Evolutionary conservation across 2,888 invertebrate species (phyloP).

Genomic region (Drosophila merina): DNA sequence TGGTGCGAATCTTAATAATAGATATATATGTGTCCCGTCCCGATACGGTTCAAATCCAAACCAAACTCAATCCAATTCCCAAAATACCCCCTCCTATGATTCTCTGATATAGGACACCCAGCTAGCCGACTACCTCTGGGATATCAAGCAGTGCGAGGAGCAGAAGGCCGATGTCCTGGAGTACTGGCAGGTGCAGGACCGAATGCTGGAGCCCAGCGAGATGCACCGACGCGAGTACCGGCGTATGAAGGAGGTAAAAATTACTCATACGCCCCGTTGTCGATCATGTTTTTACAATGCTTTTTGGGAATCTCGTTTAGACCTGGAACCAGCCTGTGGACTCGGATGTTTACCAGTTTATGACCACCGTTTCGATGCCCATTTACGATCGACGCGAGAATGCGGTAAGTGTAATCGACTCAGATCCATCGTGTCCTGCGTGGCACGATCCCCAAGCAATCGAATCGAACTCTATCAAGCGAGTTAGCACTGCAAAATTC

Average conservation of each 20-base stretch:
- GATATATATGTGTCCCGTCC: background rate
- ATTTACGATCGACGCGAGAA: constrained; percentile 94
- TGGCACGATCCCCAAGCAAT: constrained; percentile 17
- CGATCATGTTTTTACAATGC: too few relatives aligned
- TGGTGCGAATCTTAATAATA: constrained; percentile 1
- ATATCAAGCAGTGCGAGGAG: constrained; percentile 91
- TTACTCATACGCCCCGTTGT: background rate
- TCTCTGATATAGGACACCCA: constrained; percentile 89
- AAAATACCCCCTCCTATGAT: constrained; percentile 21
- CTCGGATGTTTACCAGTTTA: constrained; percentile 88
- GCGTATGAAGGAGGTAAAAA: constrained; percentile 76
- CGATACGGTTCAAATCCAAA: constrained; percentile 20
- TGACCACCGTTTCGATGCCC: constrained; percentile 97
- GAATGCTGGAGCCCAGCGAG: constrained; percentile 87
- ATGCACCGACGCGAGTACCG: constrained; percentile 85
- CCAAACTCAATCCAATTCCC: constrained; percentile 27
- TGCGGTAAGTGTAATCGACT: constrained; percentile 87
- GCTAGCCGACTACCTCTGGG: constrained; percentile 96
- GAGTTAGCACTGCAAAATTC: constrained; percentile 68
- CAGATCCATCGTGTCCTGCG: constrained; percentile 14
- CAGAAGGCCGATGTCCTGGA: constrained; percentile 91
- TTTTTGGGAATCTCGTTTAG: constrained; percentile 46
- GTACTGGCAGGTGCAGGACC: constrained; percentile 84
- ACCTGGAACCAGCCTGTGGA: constrained; percentile 85
- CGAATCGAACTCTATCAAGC: constrained; percentile 47